Percentiles rank a stretch among this genome's conserved stretches.
Evolutionary conservation across 1,140 invertebrate species (phyloP).

Genomic region (Lerema accius): DNA sequence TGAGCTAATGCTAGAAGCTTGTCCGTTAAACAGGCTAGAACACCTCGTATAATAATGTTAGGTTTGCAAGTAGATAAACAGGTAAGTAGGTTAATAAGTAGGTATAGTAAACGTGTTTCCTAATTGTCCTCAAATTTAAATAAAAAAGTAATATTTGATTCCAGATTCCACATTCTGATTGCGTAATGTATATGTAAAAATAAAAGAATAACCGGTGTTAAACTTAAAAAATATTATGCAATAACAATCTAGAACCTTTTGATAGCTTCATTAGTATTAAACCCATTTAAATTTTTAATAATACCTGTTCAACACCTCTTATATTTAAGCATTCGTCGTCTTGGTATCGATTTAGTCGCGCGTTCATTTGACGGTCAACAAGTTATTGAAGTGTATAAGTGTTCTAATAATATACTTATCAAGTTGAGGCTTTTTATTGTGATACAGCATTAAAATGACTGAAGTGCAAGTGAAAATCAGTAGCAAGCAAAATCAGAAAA

Average conservation of each 20-base stretch:
- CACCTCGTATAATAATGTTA: neutral
- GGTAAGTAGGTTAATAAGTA: too few species aligned
- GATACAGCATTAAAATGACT: constrained; percentile 42
- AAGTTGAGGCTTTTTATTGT: too few species aligned
- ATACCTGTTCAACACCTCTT: constrained; percentile 37
- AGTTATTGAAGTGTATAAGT: constrained; percentile 2
- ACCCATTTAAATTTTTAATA: constrained; percentile 64
- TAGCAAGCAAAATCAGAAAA: constrained; percentile 34
- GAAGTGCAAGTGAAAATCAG: constrained; percentile 38
- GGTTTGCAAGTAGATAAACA: neutral
- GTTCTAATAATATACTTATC: neutral
- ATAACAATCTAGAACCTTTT: constrained; percentile 49
- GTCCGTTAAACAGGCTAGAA: neutral
- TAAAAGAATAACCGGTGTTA: constrained; percentile 25
- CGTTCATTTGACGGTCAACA: constrained; percentile 13
- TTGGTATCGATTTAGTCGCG: constrained; percentile 44
- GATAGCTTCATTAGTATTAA: constrained; percentile 53
- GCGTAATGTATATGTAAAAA: constrained; percentile 14
- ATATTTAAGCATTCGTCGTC: constrained; percentile 53
- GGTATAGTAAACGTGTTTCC: neutral
- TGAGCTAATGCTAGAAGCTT: neutral
- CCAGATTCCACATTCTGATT: neutral
- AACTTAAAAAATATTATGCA: constrained; percentile 51
- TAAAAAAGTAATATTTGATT: neutral
- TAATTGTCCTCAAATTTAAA: neutral